Base-by-base conservation (phyloP, 1,140 invertebrate genomes). In the Anoplolepis gracilipes region DNA sequence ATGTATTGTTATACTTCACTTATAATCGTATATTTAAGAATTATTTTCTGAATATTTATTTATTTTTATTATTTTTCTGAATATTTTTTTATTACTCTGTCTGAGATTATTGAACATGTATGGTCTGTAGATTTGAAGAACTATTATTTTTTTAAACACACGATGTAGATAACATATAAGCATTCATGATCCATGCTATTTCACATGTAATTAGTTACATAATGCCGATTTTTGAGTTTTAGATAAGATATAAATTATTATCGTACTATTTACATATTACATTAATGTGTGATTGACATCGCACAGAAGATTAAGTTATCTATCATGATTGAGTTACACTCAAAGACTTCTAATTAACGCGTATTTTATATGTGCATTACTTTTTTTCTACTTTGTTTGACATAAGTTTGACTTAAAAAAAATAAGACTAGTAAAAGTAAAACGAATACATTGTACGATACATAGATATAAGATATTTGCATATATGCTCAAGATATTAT, bases 171-270 rank as follows among this genome's bases (percentile, higher is more conserved):
- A 55, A n/a, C 22, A 55, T 36, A 36, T 36, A 36, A n/a, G n/a
- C n/a, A 65, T 30, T 46, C 39, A 53, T 36, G 1, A n/a, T 4
- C 19, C 13, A 7, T 53, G 42, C 28, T 33, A 25, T 67, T 65
- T 49, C 8, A 67, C 39, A 64, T 65, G n/a, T 64, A 36, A 64
- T 77, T 39, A 49, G n/a, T n/a, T n/a, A n/a, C n/a, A 49, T n/a
- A 64, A 25, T 0, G 25, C 7, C 49, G 46, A 65, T 19, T 77
- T 64, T 64, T 25, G 13, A 65, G 53, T 65, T 46, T 0, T n/a
- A 62, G 73, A 62, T 78, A 78, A 67, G 28, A 78, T 78, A 65
- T 2, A 65, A 22, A 78, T 67, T 33, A 65, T 39, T 53, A 49
- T 78, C 42, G n/a, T 36, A 16, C 1, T 30, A 65, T 78, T 78